Evolutionary conservation across 2,888 invertebrate genomes (phyloP), one percentile per base, ranked within the genome.

Genomic region (Ochropacha duplaris): DNA sequence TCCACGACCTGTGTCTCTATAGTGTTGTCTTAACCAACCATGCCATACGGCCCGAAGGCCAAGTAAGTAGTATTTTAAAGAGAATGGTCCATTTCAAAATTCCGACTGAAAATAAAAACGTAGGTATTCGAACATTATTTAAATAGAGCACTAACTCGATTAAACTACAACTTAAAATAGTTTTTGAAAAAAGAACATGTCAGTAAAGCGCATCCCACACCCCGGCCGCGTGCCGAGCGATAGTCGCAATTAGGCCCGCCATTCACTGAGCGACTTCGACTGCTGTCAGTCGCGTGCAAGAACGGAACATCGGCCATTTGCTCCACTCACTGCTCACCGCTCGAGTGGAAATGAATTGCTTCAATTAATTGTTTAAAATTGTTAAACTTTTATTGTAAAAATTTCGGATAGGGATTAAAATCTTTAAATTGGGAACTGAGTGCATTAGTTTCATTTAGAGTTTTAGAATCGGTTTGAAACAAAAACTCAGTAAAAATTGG

Each of bases 241-340:
- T 79, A 79, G 83, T 79, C 78, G 79, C 88, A 88, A 90, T 91
- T 90, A 91, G 89, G 82, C 76, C 61, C 77, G 78, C 83, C 84
- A 87, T 88, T 90, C 86, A 85, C 72, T 71, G 67, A 72, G 77
- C 72, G 71, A 67, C 57, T 61, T 58, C 57, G 56, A 65, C 66
- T 72, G 67, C 19, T 69, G 71, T 67, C 65, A 69, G 76, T 72
- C 77, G 78, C 79, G 78, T 72, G 81, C 64, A 66, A 58, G 66
- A 58, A 65, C 65, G 71, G 68, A 52, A 71, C 54, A 66, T 63
- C 61, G 65, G 74, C 71, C 75, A 74, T 76, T 79, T 65, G 69
- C 36, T 68, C 57, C 83, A 78, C 76, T 76, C 63, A 60, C 69
- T 81, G 83, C 81, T 81, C 67, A 60, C 69, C 81, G 83, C 81